phyloP scores from a whole-genome alignment of 2,797 vertebrate genomes.

The Coracias cyanogaster region DNA sequence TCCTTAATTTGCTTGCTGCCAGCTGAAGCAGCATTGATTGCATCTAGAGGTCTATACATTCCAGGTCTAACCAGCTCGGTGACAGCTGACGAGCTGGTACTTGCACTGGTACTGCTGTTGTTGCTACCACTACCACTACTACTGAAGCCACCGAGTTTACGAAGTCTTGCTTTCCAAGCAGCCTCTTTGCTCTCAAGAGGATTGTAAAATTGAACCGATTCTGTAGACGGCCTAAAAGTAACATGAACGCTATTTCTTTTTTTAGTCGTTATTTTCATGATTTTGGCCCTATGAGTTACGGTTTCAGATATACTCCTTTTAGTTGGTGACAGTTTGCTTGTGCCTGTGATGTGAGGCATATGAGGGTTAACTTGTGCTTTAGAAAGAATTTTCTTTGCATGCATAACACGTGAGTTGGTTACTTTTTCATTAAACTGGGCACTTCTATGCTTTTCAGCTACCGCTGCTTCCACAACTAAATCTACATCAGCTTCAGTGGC shows the following conservation, averaged over 20 bases:
- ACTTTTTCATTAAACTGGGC: conserved; percentile 75
- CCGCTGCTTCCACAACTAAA: conserved; percentile 73
- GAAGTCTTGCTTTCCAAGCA: conserved; percentile 93
- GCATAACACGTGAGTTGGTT: conserved; percentile 64
- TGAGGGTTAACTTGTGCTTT: conserved; percentile 79
- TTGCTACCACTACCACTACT: conserved; percentile 77
- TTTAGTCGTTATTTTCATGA: conserved; percentile 84
- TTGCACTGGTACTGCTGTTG: conserved; percentile 49
- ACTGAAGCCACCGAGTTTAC: conserved; percentile 94
- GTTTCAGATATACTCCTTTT: conserved; percentile 85
- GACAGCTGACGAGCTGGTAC: conserved; percentile 59
- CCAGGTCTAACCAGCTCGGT: conserved; percentile 82
- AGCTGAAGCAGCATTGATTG: conserved; percentile 57
- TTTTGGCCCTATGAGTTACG: conserved; percentile 84
- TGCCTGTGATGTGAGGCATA: conserved; percentile 72
- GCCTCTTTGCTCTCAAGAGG: conserved; percentile 96
- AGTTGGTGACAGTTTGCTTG: conserved; percentile 81
- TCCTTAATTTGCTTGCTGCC: conserved; percentile 77
- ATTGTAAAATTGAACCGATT: conserved; percentile 97
- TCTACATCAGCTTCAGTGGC: conserved; percentile 80
- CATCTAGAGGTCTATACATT: conserved; percentile 81
- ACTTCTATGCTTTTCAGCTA: conserved; percentile 74
- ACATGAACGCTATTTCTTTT: conserved; percentile 92
- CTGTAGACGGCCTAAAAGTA: conserved; percentile 95
- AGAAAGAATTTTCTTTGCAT: conserved; percentile 80